Evolutionary conservation across 2,113 vertebrate genomes (phyloP).

Genomic region (Siphamia tubifer): DNA sequence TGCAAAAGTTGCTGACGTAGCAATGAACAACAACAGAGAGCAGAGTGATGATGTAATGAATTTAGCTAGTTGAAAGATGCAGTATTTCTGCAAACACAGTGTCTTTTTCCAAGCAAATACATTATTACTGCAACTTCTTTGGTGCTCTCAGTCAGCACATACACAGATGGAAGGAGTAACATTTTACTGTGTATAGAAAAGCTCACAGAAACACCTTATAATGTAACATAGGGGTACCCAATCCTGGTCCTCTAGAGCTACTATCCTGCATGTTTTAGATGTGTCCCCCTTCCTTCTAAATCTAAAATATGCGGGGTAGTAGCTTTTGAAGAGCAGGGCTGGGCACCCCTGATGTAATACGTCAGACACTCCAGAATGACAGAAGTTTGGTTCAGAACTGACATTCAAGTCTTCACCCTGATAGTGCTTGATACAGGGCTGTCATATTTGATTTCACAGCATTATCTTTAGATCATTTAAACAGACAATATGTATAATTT

Average conservation of each 20-base stretch:
- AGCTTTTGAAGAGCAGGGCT: no score
- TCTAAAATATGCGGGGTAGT: no score
- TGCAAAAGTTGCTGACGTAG: constrained; percentile 53
- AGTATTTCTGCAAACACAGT: constrained; percentile 40
- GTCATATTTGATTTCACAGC: background rate
- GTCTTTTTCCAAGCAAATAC: constrained; percentile 5
- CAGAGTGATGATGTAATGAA: constrained; percentile 63
- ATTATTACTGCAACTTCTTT: constrained; percentile 24
- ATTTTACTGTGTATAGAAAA: background rate
- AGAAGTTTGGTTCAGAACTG: background rate
- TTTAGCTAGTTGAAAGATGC: constrained; percentile 47
- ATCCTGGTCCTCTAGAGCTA: no score
- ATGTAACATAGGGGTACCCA: no score
- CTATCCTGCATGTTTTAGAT: no score
- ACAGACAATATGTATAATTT: no score
- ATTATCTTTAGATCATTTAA: background rate
- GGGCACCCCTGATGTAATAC: background rate
- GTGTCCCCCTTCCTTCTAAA: no score
- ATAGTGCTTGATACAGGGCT: background rate
- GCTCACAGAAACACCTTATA: constrained; percentile 1
- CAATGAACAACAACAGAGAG: constrained; percentile 42
- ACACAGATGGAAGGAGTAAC: constrained; percentile 13
- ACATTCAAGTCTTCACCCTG: background rate
- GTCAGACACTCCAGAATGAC: background rate
- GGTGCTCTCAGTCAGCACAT: constrained; percentile 38